Percentiles rank a stretch among this genome's conserved stretches.
phyloP scores from a whole-genome alignment of 2,797 vertebrate genomes.

The Nyctalus aviator region DNA sequence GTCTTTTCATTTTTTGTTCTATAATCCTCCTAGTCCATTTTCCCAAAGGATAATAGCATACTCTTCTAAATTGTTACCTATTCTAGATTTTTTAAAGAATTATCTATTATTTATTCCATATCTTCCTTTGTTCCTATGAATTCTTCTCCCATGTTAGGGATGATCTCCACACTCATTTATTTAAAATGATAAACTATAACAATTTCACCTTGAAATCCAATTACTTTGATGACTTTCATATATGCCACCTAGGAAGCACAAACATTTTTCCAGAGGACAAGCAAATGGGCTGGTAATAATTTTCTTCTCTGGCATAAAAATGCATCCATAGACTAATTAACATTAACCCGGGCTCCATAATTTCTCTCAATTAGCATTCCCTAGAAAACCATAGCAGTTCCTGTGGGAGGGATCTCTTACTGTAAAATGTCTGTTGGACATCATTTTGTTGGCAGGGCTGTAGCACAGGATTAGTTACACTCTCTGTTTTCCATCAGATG shows the following conservation, averaged over 20 bases:
- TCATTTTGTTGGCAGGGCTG: not conserved
- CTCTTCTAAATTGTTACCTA: conserved; percentile 42
- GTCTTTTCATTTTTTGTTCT: conserved; percentile 33
- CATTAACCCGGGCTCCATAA: not conserved
- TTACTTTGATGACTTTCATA: not conserved
- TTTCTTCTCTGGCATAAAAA: not conserved
- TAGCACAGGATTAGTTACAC: not conserved
- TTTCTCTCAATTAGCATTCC: not conserved
- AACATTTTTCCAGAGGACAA: not conserved
- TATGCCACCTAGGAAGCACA: not conserved
- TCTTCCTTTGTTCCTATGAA: not conserved
- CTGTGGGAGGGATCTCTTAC: not conserved
- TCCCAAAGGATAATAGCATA: not conserved
- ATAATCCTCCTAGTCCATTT: not conserved
- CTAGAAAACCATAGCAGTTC: not conserved
- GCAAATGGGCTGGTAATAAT: not conserved
- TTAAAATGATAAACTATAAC: not conserved
- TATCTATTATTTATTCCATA: not conserved
- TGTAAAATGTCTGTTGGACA: not conserved
- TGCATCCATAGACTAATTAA: not conserved
- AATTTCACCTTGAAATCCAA: conserved; percentile 13
- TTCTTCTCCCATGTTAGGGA: not conserved
- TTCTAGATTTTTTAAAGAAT: not conserved
- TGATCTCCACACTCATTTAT: not conserved
- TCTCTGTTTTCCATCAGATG: not conserved